Evolutionary conservation across 2,797 vertebrate genomes (phyloP), one percentile per base, ranked within the genome.

Genomic region (Euphonia xanthogaster): DNA sequence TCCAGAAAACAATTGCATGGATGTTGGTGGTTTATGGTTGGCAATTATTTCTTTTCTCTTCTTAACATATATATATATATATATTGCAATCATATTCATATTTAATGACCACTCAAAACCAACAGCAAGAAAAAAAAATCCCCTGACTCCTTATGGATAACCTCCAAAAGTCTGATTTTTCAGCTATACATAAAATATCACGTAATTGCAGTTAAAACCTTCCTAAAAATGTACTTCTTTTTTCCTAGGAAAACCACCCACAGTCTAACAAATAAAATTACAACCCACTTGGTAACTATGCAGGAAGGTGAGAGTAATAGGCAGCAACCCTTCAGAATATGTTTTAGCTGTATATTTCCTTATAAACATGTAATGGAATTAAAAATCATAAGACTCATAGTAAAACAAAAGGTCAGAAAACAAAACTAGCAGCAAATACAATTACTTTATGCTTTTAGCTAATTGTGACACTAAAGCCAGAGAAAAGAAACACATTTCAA

Each of bases 1-100:
- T 23, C 1, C 1, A 18, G 40, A 27, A 67, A n/a, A 6, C 1
- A 37, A 9, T 7, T 58, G 8, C 3, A 24, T 37, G 25, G 16
- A n/a, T 35, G 35, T 47, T 81, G 25, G 15, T 61, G 15, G 14
- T 35, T 85, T 58, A 51, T 2, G 16, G 28, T 4, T 42, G 3
- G 2, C 12, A 27, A 40, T 72, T 21, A 17, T 63, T 57, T 20
- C 6, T 15, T 15, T 16, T 2, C 8, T 27, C 12, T 39, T 23
- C n/a, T 54, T 60, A 53, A 44, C 5, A 33, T 25, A 72, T 2
- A 39, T 9, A n/a, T 15, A 33, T 25, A 72, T 2, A 39, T 9
- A n/a, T 15, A 9, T 66, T 61, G 10, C 10, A 67, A 22, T 67
- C 19, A 14, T 48, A 71, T 76, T 42, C 55, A 2, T 54, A 55